These are phyloP conservation scores for Drosophila triauraria DNA, from an alignment of 1,140 invertebrate genomes.

Conservation along the genomic window DNA sequence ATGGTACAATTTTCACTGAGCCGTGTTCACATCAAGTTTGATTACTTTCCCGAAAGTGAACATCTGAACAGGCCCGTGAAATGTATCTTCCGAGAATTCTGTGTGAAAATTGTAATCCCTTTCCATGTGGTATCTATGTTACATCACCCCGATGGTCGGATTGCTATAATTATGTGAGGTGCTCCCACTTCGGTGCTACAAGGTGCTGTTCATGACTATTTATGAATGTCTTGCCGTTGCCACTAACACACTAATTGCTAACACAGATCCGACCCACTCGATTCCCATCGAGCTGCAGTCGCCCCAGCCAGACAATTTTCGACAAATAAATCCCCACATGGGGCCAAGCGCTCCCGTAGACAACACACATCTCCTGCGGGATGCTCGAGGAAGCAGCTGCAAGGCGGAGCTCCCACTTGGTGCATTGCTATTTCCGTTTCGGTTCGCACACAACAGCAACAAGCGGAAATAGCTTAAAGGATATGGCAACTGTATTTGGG, in stretches of 20 bases:
- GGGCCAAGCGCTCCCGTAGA: constrained; percentile 12
- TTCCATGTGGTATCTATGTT: neutral
- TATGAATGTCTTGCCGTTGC: constrained; percentile 39
- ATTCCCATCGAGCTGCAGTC: constrained; percentile 26
- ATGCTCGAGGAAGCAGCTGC: constrained; percentile 1
- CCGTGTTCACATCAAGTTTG: neutral
- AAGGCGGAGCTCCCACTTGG: constrained; percentile 28
- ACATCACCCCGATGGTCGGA: neutral
- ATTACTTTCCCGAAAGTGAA: neutral
- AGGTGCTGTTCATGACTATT: constrained; percentile 40
- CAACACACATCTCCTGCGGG: neutral
- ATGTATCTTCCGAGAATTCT: neutral
- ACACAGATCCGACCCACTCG: constrained; percentile 30
- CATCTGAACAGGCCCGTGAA: neutral
- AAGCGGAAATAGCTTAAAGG: constrained; percentile 79
- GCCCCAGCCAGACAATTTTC: constrained; percentile 33
- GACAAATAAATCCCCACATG: constrained; percentile 50
- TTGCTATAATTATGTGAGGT: constrained; percentile 33
- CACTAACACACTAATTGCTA: constrained; percentile 48
- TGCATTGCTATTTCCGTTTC: constrained; percentile 79
- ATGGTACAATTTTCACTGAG: neutral
- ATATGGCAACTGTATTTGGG: constrained; percentile 70
- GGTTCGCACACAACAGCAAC: constrained; percentile 67
- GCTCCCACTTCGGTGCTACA: neutral
- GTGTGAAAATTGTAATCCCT: neutral